Base-by-base conservation (phyloP, 2,888 invertebrate genomes). In the Drosophila ezoana region DNA sequence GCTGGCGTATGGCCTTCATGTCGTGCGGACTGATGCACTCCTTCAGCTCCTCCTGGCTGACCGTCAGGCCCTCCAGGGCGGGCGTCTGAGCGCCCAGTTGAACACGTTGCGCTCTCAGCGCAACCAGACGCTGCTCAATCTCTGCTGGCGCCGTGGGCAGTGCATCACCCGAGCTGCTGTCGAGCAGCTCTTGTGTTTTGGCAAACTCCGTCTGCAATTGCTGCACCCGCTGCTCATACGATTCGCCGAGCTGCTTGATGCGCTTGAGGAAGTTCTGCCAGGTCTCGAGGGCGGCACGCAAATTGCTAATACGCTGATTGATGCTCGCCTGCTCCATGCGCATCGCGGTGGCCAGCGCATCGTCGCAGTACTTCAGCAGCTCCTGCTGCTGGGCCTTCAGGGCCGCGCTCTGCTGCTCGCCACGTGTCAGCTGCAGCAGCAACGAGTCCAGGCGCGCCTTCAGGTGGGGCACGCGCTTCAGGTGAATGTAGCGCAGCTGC, bases 1-100 rank as follows among this genome's bases (percentile, higher is more conserved):
- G 94, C 90, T 97, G 97, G 78, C 95, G 95, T 49, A 97, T 94
- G 13, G 95, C 93, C 90, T 97, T 96, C 92, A 97, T 95, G 88
- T 98, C 97, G 48, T 95, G 94, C 0, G 97, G 96, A 90, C 96
- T 96, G 5, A 97, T 93, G 81, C 96, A 96, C 90, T 97, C 97
- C 84, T 97, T 96, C 3, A 98, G 93, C 91, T 97, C 95, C 90
- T 97, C 97, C 81, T 96, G 95, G 33, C 95, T 95, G 0, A 95
- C 94, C 44, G 95, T 95, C 0, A 97, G 93, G 35, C 94, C 93
- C 90, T 97, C 96, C 23, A 97, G 93, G 59, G 95, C 95, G 33
- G 93, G 93, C 44, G 94, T 94, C 20, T 90, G 78, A 8, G 80
- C 75, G 2, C 88, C 84, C 14, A 92, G 48, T 67, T 94, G 93